phyloP scores from a whole-genome alignment of 2,113 vertebrate species.

The Channa argus region DNA sequence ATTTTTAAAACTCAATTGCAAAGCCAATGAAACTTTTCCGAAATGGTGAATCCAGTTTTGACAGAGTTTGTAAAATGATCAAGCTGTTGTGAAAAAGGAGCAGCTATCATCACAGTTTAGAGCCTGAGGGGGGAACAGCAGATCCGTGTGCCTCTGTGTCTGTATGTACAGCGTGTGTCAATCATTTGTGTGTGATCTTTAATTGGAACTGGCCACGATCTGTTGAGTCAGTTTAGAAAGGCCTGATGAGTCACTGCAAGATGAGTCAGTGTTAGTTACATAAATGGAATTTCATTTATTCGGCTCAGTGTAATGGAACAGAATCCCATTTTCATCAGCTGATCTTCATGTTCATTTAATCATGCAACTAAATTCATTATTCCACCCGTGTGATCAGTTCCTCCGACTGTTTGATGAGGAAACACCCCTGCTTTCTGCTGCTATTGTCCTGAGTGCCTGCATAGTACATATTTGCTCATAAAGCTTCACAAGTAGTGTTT shows the following conservation, averaged over 20 bases:
- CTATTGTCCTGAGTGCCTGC: constrained; percentile 1
- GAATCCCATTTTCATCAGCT: background rate
- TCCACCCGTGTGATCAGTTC: background rate
- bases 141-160: background rate
- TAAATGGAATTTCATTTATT: constrained; percentile 31
- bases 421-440: constrained; percentile 1
- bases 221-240: constrained; percentile 37
- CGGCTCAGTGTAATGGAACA: constrained; percentile 2
- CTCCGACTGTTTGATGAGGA: background rate
- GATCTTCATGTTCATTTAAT: constrained; percentile 7
- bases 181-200: constrained; percentile 14
- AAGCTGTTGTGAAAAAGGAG: too few relatives aligned
- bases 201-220: constrained; percentile 30
- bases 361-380: background rate
- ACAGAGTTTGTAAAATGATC: too few relatives aligned
- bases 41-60: too few relatives aligned
- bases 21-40: too few relatives aligned
- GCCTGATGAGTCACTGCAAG: constrained; percentile 45
- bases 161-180: background rate
- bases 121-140: background rate
- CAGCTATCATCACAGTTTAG: too few relatives aligned
- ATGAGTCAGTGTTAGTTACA: constrained; percentile 50
- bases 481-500: background rate
- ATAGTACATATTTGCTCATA: constrained; percentile 4
- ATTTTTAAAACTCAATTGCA: too few relatives aligned